phyloP scores from a whole-genome alignment of 2,797 vertebrate genomes.

The Okamejei kenojei region DNA sequence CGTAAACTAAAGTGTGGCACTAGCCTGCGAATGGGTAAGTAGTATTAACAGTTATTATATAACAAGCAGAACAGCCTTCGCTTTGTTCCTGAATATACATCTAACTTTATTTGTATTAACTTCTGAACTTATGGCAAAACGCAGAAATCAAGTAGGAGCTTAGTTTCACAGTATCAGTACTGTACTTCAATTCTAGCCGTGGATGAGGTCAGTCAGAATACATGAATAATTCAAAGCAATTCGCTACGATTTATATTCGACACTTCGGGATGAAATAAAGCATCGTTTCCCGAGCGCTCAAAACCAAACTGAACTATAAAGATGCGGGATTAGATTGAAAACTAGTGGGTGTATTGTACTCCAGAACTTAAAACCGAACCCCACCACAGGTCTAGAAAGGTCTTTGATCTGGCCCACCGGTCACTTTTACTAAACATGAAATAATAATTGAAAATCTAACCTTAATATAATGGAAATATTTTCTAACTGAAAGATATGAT shows the following conservation, averaged over 20 bases:
- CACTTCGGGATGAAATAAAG: slow-evolving; percentile 3
- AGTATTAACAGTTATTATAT: not conserved
- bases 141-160: not conserved
- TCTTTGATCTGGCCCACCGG: slow-evolving; percentile 13
- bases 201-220: not conserved
- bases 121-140: not conserved
- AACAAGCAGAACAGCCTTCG: not conserved
- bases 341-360: not conserved
- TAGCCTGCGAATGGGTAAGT: too few relatives aligned
- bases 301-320: not conserved
- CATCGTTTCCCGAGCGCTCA: not conserved
- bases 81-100: not conserved
- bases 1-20: not conserved
- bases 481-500: slow-evolving; percentile 1
- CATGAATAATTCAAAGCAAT: slow-evolving; percentile 26
- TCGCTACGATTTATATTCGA: not conserved
- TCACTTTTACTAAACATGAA: not conserved
- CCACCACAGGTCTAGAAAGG: not conserved
- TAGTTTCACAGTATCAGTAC: not conserved
- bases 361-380: not conserved
- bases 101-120: not conserved
- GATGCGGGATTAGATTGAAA: not conserved
- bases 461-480: slow-evolving; percentile 31
- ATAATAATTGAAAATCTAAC: not conserved
- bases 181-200: not conserved